A percentile compares a stretch with the other conserved stretches of the same genome.
Conservation (phyloP, 2,797 vertebrate species). For the Otolemur crassicaudatus region DNA sequence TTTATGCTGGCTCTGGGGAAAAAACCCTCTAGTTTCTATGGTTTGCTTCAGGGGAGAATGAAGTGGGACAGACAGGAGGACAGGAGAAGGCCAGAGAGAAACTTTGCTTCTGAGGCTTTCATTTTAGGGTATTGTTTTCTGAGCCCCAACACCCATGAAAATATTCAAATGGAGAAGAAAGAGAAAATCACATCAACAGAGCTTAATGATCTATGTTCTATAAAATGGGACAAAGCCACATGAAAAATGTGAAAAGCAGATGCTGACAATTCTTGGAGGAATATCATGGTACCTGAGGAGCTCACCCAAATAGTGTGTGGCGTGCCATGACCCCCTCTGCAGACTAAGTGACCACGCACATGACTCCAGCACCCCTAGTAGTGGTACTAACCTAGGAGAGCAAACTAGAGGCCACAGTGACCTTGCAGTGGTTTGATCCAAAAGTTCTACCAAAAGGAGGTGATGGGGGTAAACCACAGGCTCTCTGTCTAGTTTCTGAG, state of each 20-base stretch:
- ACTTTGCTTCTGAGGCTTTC: background rate
- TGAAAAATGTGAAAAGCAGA: background rate
- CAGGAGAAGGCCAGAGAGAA: background rate
- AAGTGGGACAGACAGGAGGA: background rate
- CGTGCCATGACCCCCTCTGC: background rate
- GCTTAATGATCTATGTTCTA: background rate
- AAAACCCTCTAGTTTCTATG: background rate
- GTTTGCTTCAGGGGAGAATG: background rate
- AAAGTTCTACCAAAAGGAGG: background rate
- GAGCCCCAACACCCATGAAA: background rate
- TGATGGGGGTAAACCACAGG: background rate
- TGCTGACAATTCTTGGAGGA: background rate
- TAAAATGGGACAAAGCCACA: background rate
- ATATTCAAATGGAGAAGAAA: background rate
- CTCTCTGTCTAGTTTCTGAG: background rate
- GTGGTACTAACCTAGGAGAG: background rate
- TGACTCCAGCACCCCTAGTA: background rate
- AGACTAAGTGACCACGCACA: background rate
- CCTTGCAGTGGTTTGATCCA: background rate
- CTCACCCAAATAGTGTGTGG: background rate
- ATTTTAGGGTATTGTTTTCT: background rate
- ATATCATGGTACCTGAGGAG: background rate
- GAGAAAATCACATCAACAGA: background rate
- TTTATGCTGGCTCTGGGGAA: background rate
- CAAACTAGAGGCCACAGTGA: background rate